These are phyloP conservation scores for Drosophila peninsularis DNA, from an alignment of 2,888 invertebrate genomes.

Conservation along the genomic window DNA sequence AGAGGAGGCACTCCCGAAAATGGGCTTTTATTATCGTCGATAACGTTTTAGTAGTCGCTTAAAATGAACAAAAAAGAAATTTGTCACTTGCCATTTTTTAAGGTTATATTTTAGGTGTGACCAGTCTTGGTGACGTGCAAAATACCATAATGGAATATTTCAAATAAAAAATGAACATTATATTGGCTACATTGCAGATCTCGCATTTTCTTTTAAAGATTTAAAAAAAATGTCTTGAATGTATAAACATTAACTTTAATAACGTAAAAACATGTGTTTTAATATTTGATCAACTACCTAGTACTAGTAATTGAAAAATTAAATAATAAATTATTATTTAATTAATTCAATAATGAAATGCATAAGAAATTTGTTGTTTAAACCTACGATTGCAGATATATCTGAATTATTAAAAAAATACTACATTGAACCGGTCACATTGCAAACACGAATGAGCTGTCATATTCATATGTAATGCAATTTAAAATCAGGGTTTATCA, in stretches of 20 bases:
- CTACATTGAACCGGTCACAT: conserved; percentile 44
- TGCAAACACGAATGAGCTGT: conserved; percentile 39
- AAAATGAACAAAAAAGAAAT: conserved; percentile 74
- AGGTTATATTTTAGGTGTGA: conserved; percentile 71
- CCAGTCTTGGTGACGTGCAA: conserved; percentile 46
- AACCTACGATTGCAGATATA: background rate
- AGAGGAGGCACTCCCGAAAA: conserved; percentile 31
- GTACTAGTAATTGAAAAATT: background rate
- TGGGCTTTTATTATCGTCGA: conserved; percentile 40
- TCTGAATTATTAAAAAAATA: conserved; percentile 20
- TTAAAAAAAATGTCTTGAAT: background rate
- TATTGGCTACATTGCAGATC: background rate
- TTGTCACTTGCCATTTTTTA: conserved; percentile 81
- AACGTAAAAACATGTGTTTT: background rate
- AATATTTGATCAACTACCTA: background rate
- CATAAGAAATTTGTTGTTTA: background rate
- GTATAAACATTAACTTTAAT: background rate
- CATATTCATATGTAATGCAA: conserved; percentile 38
- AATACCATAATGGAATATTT: conserved; percentile 30
- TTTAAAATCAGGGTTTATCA: conserved; percentile 5
- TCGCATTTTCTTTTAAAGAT: background rate
- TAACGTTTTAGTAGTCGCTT: conserved; percentile 52
- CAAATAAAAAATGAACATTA: background rate
- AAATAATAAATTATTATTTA: background rate
- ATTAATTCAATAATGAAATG: background rate